Conservation (phyloP, 64 coral and sea anemone species). For the Astreopora myriophthalma region DNA sequence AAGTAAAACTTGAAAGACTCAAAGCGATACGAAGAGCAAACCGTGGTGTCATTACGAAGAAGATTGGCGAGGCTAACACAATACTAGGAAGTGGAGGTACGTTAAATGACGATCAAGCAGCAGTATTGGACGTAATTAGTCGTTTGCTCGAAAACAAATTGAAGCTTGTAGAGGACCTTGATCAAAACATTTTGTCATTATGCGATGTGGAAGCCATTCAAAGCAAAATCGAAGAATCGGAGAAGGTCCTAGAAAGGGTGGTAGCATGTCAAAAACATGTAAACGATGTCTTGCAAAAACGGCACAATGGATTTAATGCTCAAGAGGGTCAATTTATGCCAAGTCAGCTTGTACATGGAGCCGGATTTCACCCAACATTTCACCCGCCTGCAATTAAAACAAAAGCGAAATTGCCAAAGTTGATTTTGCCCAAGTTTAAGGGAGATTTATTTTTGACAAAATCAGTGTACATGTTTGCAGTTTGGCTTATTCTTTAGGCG, state of each 20-base stretch:
- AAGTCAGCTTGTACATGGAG: not conserved
- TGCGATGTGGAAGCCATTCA: not conserved
- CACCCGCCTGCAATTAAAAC: not conserved
- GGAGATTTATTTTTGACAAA: not conserved
- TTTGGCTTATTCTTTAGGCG: not conserved
- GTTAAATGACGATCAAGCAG: not conserved
- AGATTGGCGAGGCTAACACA: not conserved
- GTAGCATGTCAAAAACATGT: not conserved
- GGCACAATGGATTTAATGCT: not conserved
- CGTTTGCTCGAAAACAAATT: not conserved
- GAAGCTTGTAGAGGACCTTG: not conserved
- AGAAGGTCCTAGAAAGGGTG: not conserved
- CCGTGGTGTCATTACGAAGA: not conserved
- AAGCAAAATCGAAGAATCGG: not conserved
- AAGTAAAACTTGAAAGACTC: not conserved
- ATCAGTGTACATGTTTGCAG: not conserved
- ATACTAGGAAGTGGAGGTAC: not conserved
- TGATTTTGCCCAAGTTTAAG: not conserved
- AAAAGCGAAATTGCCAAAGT: not conserved
- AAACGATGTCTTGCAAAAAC: not conserved
- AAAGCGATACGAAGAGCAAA: not conserved
- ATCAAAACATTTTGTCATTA: not conserved
- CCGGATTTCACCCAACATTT: not conserved
- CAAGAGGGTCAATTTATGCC: too few species aligned
- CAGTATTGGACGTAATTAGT: not conserved